These are phyloP conservation scores for Xiphydria camelus DNA, from an alignment of 2,888 invertebrate genomes.

Conservation along the genomic window DNA sequence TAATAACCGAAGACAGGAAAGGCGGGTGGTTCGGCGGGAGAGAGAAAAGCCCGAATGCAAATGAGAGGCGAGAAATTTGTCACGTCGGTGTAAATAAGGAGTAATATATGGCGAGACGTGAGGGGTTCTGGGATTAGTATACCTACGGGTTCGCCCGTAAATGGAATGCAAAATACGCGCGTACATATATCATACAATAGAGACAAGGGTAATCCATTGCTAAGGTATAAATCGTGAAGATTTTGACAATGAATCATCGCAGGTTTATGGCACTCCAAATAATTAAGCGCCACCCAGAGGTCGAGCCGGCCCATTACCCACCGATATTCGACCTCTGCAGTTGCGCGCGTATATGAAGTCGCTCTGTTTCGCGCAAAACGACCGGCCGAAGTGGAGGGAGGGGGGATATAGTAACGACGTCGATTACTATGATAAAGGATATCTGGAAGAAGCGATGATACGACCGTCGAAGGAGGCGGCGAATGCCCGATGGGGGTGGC, in stretches of 20 bases:
- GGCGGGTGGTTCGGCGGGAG: no score
- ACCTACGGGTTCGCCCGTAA: conserved; percentile 15
- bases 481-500: no score
- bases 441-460: no score
- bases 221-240: conserved; percentile 41
- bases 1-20: no score
- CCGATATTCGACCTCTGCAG: no score
- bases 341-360: no score
- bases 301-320: no score
- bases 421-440: no score
- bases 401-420: no score
- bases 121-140: conserved; percentile 32
- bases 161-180: conserved; percentile 44
- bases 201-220: conserved; percentile 44
- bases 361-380: no score
- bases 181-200: conserved; percentile 40
- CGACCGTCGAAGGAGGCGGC: no score
- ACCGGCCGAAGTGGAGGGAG: no score
- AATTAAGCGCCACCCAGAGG: conserved; percentile 34
- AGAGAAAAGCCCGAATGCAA: not conserved
- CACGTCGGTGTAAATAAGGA: conserved; percentile 31
- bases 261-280: conserved; percentile 40
- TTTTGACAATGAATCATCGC: conserved; percentile 44
- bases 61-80: not conserved
- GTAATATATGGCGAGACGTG: conserved; percentile 32